Conservation (phyloP, 2,888 invertebrate species). For the Cephus runcator region DNA sequence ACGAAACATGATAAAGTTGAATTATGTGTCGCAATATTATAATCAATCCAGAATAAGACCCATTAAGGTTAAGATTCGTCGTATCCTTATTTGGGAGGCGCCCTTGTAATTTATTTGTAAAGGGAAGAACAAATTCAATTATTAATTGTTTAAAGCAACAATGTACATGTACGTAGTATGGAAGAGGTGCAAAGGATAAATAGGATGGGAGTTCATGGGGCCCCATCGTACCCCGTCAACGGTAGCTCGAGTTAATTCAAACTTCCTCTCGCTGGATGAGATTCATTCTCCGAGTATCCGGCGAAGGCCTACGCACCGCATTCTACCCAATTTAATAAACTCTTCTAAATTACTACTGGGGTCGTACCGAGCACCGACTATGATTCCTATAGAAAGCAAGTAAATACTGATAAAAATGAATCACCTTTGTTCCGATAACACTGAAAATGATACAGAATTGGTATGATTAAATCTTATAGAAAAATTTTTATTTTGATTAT, state of each 20-base stretch:
- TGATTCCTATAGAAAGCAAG: slow-evolving; percentile 35
- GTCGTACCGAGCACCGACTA: slow-evolving; percentile 35
- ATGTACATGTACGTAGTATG: neutral
- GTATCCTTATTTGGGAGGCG: neutral
- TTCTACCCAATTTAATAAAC: slow-evolving; percentile 64
- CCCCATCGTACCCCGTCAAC: slow-evolving; percentile 14
- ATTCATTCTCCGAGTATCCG: slow-evolving; percentile 64
- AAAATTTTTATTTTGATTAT: neutral
- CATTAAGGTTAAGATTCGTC: neutral
- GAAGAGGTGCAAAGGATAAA: slow-evolving; percentile 36
- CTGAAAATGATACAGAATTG: neutral
- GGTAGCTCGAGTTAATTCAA: slow-evolving; percentile 59
- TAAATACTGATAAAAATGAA: slow-evolving; percentile 24
- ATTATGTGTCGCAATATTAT: neutral
- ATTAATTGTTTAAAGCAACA: neutral
- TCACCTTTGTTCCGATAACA: neutral
- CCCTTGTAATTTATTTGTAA: neutral
- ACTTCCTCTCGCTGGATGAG: slow-evolving; percentile 63
- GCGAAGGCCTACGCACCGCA: slow-evolving; percentile 60
- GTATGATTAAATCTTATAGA: neutral
- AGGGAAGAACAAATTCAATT: neutral
- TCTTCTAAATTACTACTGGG: slow-evolving; percentile 47
- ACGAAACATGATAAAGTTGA: neutral
- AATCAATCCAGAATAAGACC: neutral
- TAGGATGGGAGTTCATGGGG: slow-evolving; percentile 37